Conservation (phyloP, 2,797 vertebrate genomes). For the Petrocephalus schoutedeni region DNA sequence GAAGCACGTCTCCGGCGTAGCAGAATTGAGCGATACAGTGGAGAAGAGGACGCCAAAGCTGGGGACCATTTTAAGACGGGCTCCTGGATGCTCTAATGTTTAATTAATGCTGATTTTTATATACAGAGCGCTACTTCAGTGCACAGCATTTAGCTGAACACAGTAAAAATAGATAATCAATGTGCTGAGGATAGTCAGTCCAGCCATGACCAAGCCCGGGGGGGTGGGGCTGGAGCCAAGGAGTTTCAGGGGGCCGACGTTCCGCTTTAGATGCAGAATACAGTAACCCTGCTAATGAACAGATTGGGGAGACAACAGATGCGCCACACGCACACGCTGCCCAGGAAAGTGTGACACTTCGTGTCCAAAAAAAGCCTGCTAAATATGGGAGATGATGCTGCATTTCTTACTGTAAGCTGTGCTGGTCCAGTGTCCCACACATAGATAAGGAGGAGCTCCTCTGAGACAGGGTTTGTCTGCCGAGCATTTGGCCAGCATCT, state of each 20-base stretch:
- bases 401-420: background rate
- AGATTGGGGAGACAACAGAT: background rate
- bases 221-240: background rate
- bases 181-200: background rate
- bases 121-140: background rate
- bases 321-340: background rate
- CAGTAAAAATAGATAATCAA: background rate
- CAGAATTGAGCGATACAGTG: background rate
- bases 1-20: background rate
- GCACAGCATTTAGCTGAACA: background rate
- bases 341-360: background rate
- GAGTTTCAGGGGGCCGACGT: background rate
- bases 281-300: background rate
- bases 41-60: background rate
- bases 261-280: background rate
- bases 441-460: background rate
- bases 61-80: background rate
- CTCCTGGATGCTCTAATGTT: background rate
- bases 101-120: conserved; percentile 3
- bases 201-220: background rate
- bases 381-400: conserved; percentile 5
- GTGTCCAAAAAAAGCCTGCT: background rate
- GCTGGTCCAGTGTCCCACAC: background rate
- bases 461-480: background rate
- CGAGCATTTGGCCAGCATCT: background rate